Conservation (phyloP, 2,888 invertebrate genomes). For the Lordiphosa andalusiaca region DNA sequence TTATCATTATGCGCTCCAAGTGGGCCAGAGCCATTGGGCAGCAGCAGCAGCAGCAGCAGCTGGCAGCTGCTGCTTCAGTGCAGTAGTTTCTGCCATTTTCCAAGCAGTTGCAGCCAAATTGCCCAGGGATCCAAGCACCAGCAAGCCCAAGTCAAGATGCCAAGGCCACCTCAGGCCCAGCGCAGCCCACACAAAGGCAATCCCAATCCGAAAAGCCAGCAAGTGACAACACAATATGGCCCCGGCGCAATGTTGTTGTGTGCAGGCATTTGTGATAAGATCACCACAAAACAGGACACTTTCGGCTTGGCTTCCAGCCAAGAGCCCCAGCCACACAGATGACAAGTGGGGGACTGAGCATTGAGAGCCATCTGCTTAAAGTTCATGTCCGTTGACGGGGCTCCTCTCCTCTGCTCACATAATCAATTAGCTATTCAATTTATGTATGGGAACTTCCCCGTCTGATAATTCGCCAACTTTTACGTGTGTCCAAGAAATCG, state of each 20-base stretch:
- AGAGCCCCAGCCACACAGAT: slow-evolving; percentile 29
- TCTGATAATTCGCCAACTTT: slow-evolving; percentile 44
- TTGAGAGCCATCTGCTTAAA: slow-evolving; percentile 46
- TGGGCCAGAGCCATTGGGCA: slow-evolving; percentile 19
- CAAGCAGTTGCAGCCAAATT: slow-evolving; percentile 67
- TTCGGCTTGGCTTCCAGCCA: slow-evolving; percentile 51
- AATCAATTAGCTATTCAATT: slow-evolving; percentile 72
- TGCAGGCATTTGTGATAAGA: slow-evolving; percentile 60
- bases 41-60: slow-evolving; percentile 15
- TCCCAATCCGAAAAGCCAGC: slow-evolving; percentile 22
- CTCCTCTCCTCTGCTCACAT: slow-evolving; percentile 33
- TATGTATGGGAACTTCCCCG: slow-evolving; percentile 42
- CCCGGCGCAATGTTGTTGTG: slow-evolving; percentile 40
- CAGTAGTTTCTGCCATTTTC: slow-evolving; percentile 43
- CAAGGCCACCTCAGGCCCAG: slow-evolving; percentile 26
- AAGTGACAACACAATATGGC: slow-evolving; percentile 59
- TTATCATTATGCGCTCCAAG: slow-evolving; percentile 66
- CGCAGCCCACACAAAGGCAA: slow-evolving; percentile 30
- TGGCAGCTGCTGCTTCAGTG: not conserved
- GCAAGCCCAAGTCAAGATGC: slow-evolving; percentile 48
- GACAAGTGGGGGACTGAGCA: slow-evolving; percentile 32
- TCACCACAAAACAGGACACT: slow-evolving; percentile 66
- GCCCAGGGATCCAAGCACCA: slow-evolving; percentile 36
- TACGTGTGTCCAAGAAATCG: slow-evolving; percentile 47
- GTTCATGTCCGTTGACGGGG: slow-evolving; percentile 28